Conservation (phyloP, 1,140 invertebrate species). For the Dreissena polymorpha region DNA sequence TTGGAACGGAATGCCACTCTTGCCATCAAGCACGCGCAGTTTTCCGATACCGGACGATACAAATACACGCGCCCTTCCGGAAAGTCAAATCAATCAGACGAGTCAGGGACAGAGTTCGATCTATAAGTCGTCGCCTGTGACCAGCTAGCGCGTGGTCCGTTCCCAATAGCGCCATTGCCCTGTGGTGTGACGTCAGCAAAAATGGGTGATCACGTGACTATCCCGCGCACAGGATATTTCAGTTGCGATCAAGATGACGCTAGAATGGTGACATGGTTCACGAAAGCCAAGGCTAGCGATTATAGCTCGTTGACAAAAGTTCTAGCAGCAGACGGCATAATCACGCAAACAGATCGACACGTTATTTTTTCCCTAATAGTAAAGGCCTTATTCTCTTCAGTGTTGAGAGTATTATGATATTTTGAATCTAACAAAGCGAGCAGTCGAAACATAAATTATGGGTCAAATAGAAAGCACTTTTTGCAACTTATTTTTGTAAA, state of each 20-base stretch:
- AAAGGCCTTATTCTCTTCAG: no score
- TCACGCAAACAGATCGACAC: neutral
- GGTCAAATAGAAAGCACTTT: no score
- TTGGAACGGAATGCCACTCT: no score
- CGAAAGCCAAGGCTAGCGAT: neutral
- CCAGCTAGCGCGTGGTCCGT: slow-evolving; percentile 5
- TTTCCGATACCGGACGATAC: no score
- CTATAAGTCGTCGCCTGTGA: neutral
- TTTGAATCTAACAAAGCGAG: no score
- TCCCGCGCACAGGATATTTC: slow-evolving; percentile 4
- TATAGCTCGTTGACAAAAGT: neutral
- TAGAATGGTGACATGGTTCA: slow-evolving; percentile 18
- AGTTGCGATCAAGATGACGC: slow-evolving; percentile 5
- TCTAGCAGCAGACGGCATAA: neutral
- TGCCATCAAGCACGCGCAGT: no score
- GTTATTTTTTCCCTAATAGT: neutral
- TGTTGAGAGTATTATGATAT: no score
- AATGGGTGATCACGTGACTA: neutral
- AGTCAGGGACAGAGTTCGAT: neutral
- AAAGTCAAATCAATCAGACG: no score
- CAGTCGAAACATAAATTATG: no score
- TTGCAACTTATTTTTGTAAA: no score
- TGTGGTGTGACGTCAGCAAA: neutral
- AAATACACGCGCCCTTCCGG: no score
- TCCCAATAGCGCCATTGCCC: neutral